Evolutionary conservation across 2,797 vertebrate species (phyloP), one percentile per base, ranked within the genome.

Genomic region (Pyrocephalus nanus): DNA sequence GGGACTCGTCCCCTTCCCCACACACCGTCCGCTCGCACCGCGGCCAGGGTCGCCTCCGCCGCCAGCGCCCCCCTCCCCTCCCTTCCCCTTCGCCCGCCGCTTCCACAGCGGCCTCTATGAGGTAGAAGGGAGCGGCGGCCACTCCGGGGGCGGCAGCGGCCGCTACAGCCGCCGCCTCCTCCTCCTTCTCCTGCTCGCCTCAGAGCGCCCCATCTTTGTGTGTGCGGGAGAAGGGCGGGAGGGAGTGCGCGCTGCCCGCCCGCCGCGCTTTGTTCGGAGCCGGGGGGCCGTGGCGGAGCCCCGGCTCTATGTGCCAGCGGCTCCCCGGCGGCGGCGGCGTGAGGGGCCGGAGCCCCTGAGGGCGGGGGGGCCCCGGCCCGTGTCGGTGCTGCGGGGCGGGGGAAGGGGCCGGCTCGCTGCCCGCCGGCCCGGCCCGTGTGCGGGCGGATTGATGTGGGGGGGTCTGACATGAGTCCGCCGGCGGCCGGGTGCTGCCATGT

Each of bases 401-500:
- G 78, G 85, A 92, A 93, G 91, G 94, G 94, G 94, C 88, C 92
- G 94, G 94, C 89, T 88, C 80, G 92, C 75, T 90, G 84, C 88
- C 92, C 85, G 80, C 91, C 88, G 81, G 93, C 93, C 93, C 93
- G 93, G 93, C 93, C 93, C 93, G 93, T 91, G 61, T 85, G 91
- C 91, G 94, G 89, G 96, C 96, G 97, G 97, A 97, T 97, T 97
- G 97, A 98, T 96, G 97, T 97, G 94, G 98, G 98, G 96, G 98
- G 97, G 95, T 96, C 97, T 98, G 98, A 99, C 98, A 99, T 99
- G 98, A 98, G 99, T 98, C 99, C 99, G 98, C 96, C 96, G 96
- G 96, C 95, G 95, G 98, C 99, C 98, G 99, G 99, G 97, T 99
- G 99, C 98, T 98, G 99, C 98, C 99, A 99, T 98, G 98, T 99